Evolutionary conservation across 2,888 invertebrate genomes (phyloP), one percentile per base, ranked within the genome.

Genomic region (Lasioglossum zephyrum): DNA sequence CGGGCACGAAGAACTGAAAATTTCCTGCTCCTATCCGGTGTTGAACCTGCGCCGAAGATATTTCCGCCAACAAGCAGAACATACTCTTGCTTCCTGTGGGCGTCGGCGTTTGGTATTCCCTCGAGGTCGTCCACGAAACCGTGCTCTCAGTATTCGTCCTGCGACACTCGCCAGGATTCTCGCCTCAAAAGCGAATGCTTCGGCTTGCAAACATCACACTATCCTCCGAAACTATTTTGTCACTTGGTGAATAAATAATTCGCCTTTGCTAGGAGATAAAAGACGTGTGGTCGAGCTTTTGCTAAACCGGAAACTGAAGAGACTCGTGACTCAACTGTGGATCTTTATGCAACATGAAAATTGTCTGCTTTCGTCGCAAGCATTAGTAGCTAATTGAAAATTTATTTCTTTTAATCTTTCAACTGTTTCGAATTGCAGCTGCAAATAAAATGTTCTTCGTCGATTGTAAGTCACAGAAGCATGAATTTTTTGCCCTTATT

Each of bases 61-160:
- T 69, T 69, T 69, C 69, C 69, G 69, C 69, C 69, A 69, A 39
- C 36, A 69, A 69, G 36, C 9, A 36, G 9, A 82, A 73, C 72
- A 53, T 18, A 49, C 63, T 16, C 26, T 81, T 63, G 47, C 81
- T 85, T 84, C 83, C 83, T 75, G 83, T 44, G 75, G 57, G 66
- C 41, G 73, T 41, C 36, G 36, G 72, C 66, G 60, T 79, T 88
- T 83, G 70, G 77, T 79, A 84, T 88, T 88, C 85, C 70, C 26
- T 57, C 26, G 6, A 69, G 66, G 75, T 78, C 70, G 49, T 2
- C 22, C 53, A 66, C 82, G 73, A 88, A 84, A 88, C 79, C 74
- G 82, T 86, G 57, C 86, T 84, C 81, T 66, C 69, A 22, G 77
- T 81, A 73, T 78, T 80, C 84, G 18, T 72, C n/a, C 18, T 44